phyloP scores from a whole-genome alignment of 2,888 invertebrate genomes.

The Ennomos erosarius region DNA sequence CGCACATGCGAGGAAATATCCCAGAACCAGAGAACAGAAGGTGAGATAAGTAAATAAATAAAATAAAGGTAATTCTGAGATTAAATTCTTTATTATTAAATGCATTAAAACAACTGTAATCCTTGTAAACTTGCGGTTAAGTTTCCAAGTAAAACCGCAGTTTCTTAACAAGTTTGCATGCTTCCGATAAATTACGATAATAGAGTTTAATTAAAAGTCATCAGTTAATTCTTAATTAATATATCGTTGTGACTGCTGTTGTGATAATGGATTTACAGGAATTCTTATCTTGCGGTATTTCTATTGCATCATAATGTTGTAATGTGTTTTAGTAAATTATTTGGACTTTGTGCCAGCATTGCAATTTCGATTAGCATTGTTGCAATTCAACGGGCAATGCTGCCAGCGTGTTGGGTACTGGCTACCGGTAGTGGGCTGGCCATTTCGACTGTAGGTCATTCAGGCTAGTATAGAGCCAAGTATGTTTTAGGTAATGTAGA shows the following conservation, averaged over 20 bases:
- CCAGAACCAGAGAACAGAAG: too few species aligned
- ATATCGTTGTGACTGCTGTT: not conserved
- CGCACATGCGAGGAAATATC: too few species aligned
- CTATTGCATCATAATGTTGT: constrained; percentile 2
- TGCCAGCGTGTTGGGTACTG: too few species aligned
- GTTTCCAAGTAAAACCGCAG: constrained; percentile 13
- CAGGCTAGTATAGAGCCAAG: too few species aligned
- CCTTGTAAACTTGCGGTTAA: constrained; percentile 28
- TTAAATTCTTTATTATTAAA: not conserved
- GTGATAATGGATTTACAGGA: constrained; percentile 2
- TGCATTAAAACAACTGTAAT: not conserved
- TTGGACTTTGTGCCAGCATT: too few species aligned
- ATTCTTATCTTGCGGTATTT: constrained; percentile 2
- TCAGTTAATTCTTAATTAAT: constrained; percentile 10
- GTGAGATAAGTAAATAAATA: too few species aligned
- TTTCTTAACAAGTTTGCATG: constrained; percentile 18
- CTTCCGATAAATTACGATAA: constrained; percentile 21
- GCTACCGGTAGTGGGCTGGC: too few species aligned
- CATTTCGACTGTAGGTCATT: too few species aligned
- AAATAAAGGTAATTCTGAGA: not conserved
- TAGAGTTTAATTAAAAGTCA: constrained; percentile 14
- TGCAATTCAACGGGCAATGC: too few species aligned
- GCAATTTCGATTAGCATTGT: too few species aligned
- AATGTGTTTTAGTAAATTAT: too few species aligned
- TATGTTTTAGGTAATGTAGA: too few species aligned